These are phyloP conservation scores for Prenolepis imparis DNA, from an alignment of 2,888 invertebrate genomes.

Conservation along the genomic window DNA sequence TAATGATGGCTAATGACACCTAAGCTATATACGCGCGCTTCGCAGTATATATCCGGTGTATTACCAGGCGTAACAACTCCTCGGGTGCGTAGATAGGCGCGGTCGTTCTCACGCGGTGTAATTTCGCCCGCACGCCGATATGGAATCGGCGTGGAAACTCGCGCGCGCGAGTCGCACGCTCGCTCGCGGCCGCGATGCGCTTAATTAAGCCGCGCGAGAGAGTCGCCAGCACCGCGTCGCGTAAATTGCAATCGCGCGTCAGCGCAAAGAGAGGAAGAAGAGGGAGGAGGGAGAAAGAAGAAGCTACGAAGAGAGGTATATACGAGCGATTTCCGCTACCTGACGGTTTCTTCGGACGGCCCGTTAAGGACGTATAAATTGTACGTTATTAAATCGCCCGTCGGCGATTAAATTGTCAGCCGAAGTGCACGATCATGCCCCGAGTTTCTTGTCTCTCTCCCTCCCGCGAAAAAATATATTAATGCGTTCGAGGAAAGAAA, in stretches of 20 bases:
- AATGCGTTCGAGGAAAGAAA: conserved; percentile 35
- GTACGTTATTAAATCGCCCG: conserved; percentile 46
- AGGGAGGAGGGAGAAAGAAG: not conserved
- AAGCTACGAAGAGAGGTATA: not conserved
- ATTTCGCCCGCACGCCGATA: conserved; percentile 54
- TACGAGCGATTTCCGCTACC: conserved; percentile 45
- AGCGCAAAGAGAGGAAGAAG: not conserved
- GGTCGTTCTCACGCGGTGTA: conserved; percentile 70
- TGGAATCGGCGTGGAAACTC: conserved; percentile 45
- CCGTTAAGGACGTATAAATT: conserved; percentile 39
- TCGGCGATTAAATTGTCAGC: conserved; percentile 48
- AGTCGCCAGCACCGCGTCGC: conserved; percentile 7
- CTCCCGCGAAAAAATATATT: conserved; percentile 16
- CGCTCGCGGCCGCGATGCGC: conserved; percentile 1
- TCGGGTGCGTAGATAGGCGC: conserved; percentile 29
- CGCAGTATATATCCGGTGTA: conserved; percentile 61
- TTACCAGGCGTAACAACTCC: too few species aligned
- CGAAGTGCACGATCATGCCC: conserved; percentile 43
- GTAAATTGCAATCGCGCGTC: conserved; percentile 14
- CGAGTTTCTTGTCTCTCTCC: conserved; percentile 19
- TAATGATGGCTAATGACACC: conserved; percentile 68
- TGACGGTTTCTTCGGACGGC: conserved; percentile 30
- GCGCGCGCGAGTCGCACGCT: conserved; percentile 44
- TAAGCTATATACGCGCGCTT: conserved; percentile 37
- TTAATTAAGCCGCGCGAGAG: conserved; percentile 49